Percentiles rank a stretch among this genome's conserved stretches.
phyloP scores from a whole-genome alignment of 2,797 vertebrate species.

The Xyrichtys novacula region DNA sequence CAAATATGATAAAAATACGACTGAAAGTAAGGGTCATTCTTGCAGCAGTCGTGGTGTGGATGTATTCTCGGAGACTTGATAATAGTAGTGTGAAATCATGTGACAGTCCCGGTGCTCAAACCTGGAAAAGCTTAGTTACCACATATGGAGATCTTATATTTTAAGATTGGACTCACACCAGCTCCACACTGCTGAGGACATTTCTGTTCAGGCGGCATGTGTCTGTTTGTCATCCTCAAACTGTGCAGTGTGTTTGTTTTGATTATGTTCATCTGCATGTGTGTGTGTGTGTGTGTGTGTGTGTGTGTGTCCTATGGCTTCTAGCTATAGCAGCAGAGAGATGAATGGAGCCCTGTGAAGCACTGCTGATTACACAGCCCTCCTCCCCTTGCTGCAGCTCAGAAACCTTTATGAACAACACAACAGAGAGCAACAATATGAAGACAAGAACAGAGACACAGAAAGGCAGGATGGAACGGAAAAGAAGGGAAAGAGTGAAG shows the following conservation, averaged over 20 bases:
- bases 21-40: too few species aligned
- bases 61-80: too few species aligned
- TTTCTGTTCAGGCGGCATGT: constrained; percentile 5
- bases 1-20: too few species aligned
- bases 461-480: not conserved
- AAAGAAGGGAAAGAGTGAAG: not conserved
- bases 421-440: not conserved
- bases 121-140: too few species aligned
- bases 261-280: not conserved
- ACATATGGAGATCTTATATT: too few species aligned
- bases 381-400: constrained; percentile 33
- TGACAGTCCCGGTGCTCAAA: too few species aligned
- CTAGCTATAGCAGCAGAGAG: constrained; percentile 41
- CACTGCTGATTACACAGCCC: constrained; percentile 50
- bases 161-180: too few species aligned
- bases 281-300: constrained; percentile 12
- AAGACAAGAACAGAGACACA: not conserved
- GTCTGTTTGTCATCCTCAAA: constrained; percentile 7
- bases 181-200: not conserved
- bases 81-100: too few species aligned
- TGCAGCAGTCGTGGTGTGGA: too few species aligned
- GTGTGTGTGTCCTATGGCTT: constrained; percentile 33
- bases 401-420: constrained; percentile 18
- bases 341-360: constrained; percentile 55
- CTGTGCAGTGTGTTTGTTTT: constrained; percentile 20